phyloP scores from a whole-genome alignment of 2,113 vertebrate species.

The Psephotus haematonotus region DNA sequence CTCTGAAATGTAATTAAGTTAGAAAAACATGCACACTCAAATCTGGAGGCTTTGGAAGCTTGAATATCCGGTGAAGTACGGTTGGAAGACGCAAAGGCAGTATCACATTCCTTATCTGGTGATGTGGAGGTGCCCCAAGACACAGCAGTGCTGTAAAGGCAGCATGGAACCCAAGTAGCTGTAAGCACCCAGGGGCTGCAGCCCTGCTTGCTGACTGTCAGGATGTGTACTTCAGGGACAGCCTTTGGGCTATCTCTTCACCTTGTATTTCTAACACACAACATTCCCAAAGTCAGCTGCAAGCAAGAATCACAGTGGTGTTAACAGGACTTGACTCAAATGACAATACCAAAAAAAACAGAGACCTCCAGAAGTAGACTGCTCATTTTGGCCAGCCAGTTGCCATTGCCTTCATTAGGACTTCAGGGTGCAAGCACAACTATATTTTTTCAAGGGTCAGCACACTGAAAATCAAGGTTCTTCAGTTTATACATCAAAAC shows the following conservation, averaged over 20 bases:
- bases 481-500: not conserved
- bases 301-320: not conserved
- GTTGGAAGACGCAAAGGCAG: not conserved
- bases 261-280: not conserved
- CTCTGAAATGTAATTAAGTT: conserved; percentile 46
- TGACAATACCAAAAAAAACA: not conserved
- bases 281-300: not conserved
- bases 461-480: not conserved
- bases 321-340: not conserved
- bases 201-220: not conserved
- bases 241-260: not conserved
- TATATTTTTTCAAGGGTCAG: not conserved
- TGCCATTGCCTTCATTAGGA: not conserved
- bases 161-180: not conserved
- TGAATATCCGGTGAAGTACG: not conserved
- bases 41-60: conserved; percentile 1
- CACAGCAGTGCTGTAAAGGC: not conserved
- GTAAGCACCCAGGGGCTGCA: not conserved
- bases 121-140: not conserved
- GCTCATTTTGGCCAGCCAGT: not conserved
- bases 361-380: not conserved
- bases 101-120: not conserved
- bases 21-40: conserved; percentile 14
- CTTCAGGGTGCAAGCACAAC: not conserved
- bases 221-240: not conserved